Base-by-base conservation (phyloP, 2,888 invertebrate species). In the Diaprepes abbreviatus region DNA sequence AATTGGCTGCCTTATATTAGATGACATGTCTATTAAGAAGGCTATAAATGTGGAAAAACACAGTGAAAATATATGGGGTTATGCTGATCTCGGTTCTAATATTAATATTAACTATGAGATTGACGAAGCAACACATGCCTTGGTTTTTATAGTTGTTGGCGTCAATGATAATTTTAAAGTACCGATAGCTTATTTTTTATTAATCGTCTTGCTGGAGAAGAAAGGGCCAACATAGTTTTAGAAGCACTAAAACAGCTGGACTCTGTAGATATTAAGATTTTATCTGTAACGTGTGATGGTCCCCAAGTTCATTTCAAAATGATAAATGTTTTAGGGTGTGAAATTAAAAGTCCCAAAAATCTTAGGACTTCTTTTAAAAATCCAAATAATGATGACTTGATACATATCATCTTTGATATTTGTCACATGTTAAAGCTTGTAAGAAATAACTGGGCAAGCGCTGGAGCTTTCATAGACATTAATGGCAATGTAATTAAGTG, bases 281-380 rank as follows among this genome's bases (percentile, higher is more conserved):
- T 62, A 14, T 58, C 64, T 9, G 21, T 70, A 14, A 70, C 70
- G 17, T 58, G 64, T 65, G 69, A 69, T 65, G 69, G 69, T 3
- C 64, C 58, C 3, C 40, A 43, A 17, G 58, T 63, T 7, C 54
- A 69, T 52, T 54, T 64, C 4, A 50, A 54, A 5, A 69, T 69
- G 57, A 54, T 54, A 31, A 35, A 45, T n/a, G 36, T 50, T 17
- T 35, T 70, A 10, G 65, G 59, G 9, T 31, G 36, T 24, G 43
- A 24, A 2, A 17, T 71, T 12, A 9, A 54, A 7, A 35, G 66
- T 35, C n/a, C 48, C 4, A 33, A 66, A 2, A 50, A 60, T 17
- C n/a, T 66, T 17, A 52, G 33, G 50, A 28, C 33, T 10, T 55
- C 2, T 54, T 67, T 62, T 33, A n/a, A n/a, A n/a, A n/a, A n/a